Evolutionary conservation across 2,888 invertebrate genomes (phyloP).

Genomic region (Beris chalybata): DNA sequence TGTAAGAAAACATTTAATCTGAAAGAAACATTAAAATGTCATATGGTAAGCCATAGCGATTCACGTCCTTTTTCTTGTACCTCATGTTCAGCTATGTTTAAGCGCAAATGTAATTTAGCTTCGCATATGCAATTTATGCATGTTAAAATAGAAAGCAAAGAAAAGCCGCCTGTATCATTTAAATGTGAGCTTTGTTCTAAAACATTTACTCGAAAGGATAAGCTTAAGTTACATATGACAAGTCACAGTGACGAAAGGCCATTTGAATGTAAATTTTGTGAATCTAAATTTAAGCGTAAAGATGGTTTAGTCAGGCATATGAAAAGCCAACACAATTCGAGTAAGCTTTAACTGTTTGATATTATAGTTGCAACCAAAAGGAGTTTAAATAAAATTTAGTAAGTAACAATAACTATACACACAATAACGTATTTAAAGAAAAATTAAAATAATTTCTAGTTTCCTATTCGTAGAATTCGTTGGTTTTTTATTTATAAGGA

Average conservation of each 20-base stretch:
- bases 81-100: constrained; percentile 15
- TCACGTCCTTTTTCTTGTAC: constrained; percentile 12
- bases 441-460: no score
- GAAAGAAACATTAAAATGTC: constrained; percentile 12
- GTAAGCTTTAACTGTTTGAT: no score
- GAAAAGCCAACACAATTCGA: constrained; percentile 11
- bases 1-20: constrained; percentile 18
- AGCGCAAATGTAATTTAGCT: constrained; percentile 12
- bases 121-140: constrained; percentile 20
- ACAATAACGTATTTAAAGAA: no score
- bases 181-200: constrained; percentile 20
- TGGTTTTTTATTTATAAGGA: no score
- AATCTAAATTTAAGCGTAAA: constrained; percentile 19
- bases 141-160: background rate
- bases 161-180: constrained; percentile 1
- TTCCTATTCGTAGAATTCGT: no score
- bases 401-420: no score
- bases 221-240: constrained; percentile 22
- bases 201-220: constrained; percentile 11
- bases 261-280: constrained; percentile 22
- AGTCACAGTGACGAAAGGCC: constrained; percentile 21
- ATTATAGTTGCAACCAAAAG: no score
- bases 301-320: constrained; percentile 24
- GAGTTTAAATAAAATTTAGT: no score
- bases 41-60: constrained; percentile 13